phyloP scores from a whole-genome alignment of 2,797 vertebrate species.

The Smutsia temminckii region DNA sequence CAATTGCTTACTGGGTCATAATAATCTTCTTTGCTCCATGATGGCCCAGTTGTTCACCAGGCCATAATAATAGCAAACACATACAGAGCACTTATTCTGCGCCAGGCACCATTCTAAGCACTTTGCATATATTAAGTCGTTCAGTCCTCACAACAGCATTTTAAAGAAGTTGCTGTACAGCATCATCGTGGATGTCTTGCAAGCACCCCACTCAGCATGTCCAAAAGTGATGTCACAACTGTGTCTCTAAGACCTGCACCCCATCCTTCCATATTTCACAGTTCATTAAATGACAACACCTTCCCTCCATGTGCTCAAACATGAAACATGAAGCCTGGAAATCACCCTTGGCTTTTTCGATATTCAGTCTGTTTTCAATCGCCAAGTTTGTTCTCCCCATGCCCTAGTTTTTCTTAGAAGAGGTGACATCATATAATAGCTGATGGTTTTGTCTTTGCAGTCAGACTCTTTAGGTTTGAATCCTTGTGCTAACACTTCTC shows the following conservation, averaged over 20 bases:
- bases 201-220: neutral
- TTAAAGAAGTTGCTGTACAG: neutral
- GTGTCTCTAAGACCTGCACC: neutral
- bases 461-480: neutral
- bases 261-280: too few species aligned
- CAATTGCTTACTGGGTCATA: constrained; percentile 68
- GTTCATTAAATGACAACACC: neutral
- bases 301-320: neutral
- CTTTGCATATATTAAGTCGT: neutral
- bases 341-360: neutral
- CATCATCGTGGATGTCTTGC: neutral
- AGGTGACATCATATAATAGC: neutral
- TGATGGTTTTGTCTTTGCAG: neutral
- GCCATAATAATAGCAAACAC: constrained; percentile 29
- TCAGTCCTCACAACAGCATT: neutral
- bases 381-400: neutral
- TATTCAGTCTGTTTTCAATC: neutral
- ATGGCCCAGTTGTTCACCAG: constrained; percentile 59
- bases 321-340: neutral
- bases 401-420: neutral
- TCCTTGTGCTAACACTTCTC: neutral
- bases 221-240: neutral
- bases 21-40: constrained; percentile 59
- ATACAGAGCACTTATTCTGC: neutral
- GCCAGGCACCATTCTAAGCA: neutral